Evolutionary conservation across 2,888 invertebrate genomes (phyloP).

Genomic region (Euproctis similis): DNA sequence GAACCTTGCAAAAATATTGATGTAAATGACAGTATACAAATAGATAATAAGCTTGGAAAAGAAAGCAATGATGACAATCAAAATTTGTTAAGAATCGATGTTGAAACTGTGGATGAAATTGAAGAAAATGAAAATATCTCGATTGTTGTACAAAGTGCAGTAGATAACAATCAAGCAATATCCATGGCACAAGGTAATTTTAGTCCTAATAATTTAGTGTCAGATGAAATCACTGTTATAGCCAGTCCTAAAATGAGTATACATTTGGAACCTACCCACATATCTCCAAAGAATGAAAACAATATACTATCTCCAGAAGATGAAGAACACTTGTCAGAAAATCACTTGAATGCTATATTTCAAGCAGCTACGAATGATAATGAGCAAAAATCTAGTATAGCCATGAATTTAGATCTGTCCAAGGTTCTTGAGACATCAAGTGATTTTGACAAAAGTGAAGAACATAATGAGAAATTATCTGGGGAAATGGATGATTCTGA

Average conservation of each 20-base stretch:
- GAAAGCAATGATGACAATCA: constrained; percentile 10
- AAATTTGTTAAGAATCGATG: constrained; percentile 38
- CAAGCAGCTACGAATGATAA: constrained; percentile 24
- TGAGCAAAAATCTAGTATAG: constrained; percentile 28
- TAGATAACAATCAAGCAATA: constrained; percentile 19
- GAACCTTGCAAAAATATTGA: not conserved
- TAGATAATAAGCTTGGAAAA: no score
- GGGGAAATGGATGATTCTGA: constrained; percentile 52
- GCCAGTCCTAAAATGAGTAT: constrained; percentile 36
- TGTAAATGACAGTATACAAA: no score
- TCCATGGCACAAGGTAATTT: constrained; percentile 11
- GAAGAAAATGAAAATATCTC: constrained; percentile 27
- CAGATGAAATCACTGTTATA: constrained; percentile 41
- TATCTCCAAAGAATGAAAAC: not conserved
- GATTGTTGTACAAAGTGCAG: constrained; percentile 40
- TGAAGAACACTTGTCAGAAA: constrained; percentile 25
- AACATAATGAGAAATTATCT: constrained; percentile 44
- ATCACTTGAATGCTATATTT: constrained; percentile 41
- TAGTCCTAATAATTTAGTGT: constrained; percentile 14
- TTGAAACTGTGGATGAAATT: constrained; percentile 32
- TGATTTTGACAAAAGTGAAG: constrained; percentile 24
- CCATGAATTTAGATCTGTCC: constrained; percentile 13
- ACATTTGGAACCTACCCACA: not conserved
- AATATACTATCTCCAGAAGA: constrained; percentile 24
- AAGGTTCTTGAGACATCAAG: constrained; percentile 5